Evolutionary conservation across 2,113 vertebrate species (phyloP).

Genomic region (Alligator sinensis): DNA sequence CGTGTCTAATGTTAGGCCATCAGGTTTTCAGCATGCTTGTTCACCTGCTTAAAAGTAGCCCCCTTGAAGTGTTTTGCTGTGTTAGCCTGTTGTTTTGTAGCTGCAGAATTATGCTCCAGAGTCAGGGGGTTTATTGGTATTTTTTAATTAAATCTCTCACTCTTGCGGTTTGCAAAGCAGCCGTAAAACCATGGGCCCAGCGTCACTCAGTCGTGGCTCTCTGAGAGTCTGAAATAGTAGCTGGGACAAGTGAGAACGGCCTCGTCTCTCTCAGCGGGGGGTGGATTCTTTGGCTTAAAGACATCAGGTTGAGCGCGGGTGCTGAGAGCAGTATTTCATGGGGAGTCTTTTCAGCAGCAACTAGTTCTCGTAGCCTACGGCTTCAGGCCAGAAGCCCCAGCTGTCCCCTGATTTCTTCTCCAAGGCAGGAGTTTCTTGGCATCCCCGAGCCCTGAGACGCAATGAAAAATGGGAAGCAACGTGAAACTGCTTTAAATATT

Average conservation of each 20-base stretch:
- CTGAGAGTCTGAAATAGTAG: background rate
- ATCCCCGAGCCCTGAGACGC: too few species aligned
- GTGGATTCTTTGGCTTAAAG: background rate
- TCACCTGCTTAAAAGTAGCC: background rate
- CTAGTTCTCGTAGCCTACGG: rapidly evolving
- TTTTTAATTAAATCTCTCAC: background rate
- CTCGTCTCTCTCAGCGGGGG: rapidly evolving
- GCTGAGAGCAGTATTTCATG: rapidly evolving
- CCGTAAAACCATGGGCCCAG: background rate
- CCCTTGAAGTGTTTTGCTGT: rapidly evolving
- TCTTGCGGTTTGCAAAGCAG: background rate
- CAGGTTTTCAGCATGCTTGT: background rate
- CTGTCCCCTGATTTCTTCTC: rapidly evolving
- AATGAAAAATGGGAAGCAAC: too few species aligned
- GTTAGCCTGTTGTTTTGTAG: rapidly evolving
- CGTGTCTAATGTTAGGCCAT: background rate
- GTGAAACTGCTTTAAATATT: too few species aligned
- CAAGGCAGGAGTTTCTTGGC: too few species aligned
- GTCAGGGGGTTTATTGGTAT: rapidly evolving
- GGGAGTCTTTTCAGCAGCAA: rapidly evolving
- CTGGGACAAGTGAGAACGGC: rapidly evolving
- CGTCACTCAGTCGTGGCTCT: background rate
- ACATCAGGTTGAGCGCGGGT: rapidly evolving
- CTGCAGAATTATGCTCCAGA: background rate
- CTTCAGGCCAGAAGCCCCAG: background rate